These are phyloP conservation scores for Neopipo cinnamomea DNA, from an alignment of 2,113 vertebrate species.

Conservation along the genomic window DNA sequence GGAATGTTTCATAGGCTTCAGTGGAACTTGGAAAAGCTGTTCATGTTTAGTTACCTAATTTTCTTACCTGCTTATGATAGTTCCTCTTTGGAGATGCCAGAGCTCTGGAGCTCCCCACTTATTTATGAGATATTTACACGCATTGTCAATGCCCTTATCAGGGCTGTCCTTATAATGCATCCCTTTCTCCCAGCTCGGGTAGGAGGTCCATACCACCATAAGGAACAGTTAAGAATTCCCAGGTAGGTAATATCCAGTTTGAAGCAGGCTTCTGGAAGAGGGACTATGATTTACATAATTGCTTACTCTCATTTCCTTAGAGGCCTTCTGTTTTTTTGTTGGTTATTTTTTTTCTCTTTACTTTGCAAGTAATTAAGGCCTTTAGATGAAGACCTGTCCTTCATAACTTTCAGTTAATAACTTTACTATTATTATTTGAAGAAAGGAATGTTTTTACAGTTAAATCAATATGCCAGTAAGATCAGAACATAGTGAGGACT, in stretches of 20 bases:
- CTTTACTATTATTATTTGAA: constrained; percentile 41
- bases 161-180: neutral
- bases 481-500: constrained; percentile 47
- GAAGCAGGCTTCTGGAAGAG: neutral
- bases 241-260: neutral
- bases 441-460: constrained; percentile 43
- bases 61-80: constrained; percentile 13
- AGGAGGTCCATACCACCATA: neutral
- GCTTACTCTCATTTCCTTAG: neutral
- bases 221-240: neutral
- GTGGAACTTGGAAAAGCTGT: neutral
- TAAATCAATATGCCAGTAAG: constrained; percentile 55
- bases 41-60: neutral
- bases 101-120: constrained; percentile 12
- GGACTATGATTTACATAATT: neutral
- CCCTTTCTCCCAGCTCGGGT: neutral
- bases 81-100: neutral
- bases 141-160: neutral
- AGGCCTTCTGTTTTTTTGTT: neutral
- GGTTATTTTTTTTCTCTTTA: neutral
- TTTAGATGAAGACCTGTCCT: neutral
- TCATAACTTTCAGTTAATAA: constrained; percentile 18
- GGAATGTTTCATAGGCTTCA: constrained; percentile 38
- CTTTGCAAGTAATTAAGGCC: neutral
- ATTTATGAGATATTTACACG: neutral